Evolutionary conservation across 2,888 invertebrate genomes (phyloP), one percentile per base, ranked within the genome.

Genomic region (Tipula confusa): DNA sequence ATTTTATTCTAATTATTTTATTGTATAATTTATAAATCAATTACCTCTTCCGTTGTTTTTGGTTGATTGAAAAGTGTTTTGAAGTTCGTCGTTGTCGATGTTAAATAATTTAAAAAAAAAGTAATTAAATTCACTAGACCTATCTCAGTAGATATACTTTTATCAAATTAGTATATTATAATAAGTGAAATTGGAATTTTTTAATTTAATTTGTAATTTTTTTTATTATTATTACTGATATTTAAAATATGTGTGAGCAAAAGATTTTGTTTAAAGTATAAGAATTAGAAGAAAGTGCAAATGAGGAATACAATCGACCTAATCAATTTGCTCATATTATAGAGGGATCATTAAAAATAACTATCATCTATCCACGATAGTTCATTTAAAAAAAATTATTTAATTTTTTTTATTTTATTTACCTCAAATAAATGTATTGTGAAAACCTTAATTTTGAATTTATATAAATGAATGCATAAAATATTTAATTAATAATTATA

Each of bases 41-140:
- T 64, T 64, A 64, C 64, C 64, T 64, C 24, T 64, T 64, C 64
- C 64, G 64, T 64, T 64, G 64, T 64, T 64, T 64, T 64, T 64
- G 64, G 24, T 64, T 64, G 64, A 64, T 64, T 24, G 64, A 64
- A 24, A 64, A 64, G 64, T 64, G 64, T 24, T 64, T 64, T 64
- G 9, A 64, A 64, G 64, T 24, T 64, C 64, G 24, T 64, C 64
- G 24, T 64, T 64, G 9, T 64, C 64, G 24, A 64, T 24, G 64
- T 64, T 64, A 1, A 64, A 64, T 18, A 64, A n/a, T n/a, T n/a
- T n/a, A n/a, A n/a, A n/a, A n/a, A n/a, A 64, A 64, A 64, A 18
- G 64, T 64, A 64, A 64, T 64, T 13, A 64, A 64, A 11, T 24
- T 64, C 11, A 24, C 24, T 64, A 64, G 64, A 64, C 7, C 64